These are phyloP conservation scores for Sepiola atlantica DNA, from an alignment of 2,888 invertebrate species.

Conservation along the genomic window DNA sequence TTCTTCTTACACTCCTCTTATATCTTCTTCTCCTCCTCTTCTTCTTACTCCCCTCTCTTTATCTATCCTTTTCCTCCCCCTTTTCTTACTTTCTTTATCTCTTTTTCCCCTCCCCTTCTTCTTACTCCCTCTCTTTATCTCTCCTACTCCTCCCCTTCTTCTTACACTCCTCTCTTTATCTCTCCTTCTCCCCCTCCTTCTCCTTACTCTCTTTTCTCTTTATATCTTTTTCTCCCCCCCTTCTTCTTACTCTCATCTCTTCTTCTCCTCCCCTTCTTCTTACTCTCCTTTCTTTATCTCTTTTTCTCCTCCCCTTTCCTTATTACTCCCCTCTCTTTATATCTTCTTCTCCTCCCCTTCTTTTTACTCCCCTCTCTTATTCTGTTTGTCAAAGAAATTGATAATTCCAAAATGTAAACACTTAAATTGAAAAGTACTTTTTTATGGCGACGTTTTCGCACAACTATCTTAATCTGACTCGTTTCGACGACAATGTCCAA, in stretches of 20 bases:
- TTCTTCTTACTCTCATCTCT: neutral
- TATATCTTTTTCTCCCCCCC: neutral
- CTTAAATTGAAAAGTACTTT: neutral
- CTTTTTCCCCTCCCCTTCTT: neutral
- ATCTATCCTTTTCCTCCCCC: no score
- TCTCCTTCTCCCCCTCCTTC: neutral
- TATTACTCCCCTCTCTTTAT: no score
- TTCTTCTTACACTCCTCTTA: neutral
- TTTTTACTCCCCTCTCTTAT: neutral
- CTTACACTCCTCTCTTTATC: neutral
- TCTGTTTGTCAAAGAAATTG: neutral
- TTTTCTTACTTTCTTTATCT: no score
- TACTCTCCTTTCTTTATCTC: no score
- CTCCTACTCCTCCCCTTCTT: neutral
- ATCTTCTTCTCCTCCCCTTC: neutral
- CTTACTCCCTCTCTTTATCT: neutral
- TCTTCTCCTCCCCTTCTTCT: no score
- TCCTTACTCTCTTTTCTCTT: neutral
- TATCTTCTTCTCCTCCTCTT: neutral
- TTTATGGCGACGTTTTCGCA: neutral
- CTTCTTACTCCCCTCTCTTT: neutral
- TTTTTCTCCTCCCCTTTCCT: no score
- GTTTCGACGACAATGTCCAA: neutral
- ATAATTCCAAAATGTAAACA: neutral
- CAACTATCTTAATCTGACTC: neutral